Conservation (phyloP, 2,797 vertebrate genomes). For the Naso thynnoides region DNA sequence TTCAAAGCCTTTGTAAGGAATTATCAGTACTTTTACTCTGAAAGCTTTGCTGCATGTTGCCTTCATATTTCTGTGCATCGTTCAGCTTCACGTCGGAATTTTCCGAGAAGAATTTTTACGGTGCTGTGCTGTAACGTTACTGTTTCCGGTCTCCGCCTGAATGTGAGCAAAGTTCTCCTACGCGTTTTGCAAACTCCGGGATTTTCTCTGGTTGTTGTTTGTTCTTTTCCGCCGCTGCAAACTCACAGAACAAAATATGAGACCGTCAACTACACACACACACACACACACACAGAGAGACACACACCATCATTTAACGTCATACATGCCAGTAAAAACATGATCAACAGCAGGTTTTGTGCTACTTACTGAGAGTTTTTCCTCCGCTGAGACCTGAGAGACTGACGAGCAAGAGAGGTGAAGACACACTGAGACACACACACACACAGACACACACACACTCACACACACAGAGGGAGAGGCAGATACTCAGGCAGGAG, state of each 20-base stretch:
- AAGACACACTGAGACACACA: background rate
- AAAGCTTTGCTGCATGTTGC: too few species aligned
- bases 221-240: background rate
- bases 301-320: background rate
- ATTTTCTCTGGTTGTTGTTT: too few species aligned
- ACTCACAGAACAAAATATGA: background rate
- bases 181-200: too few species aligned
- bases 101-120: too few species aligned
- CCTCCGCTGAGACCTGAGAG: constrained; percentile 3
- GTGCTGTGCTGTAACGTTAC: too few species aligned
- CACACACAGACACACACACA: background rate
- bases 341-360: background rate
- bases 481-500: background rate
- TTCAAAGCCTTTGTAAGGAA: too few species aligned
- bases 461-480: background rate
- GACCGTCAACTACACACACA: background rate
- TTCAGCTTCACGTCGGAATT: too few species aligned
- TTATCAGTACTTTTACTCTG: too few species aligned
- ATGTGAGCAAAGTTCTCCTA: too few species aligned
- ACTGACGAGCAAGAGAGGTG: background rate
- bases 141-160: too few species aligned
- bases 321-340: too few species aligned
- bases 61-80: too few species aligned
- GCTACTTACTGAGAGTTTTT: constrained; percentile 33
- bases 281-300: background rate